A percentile compares a stretch with the other conserved stretches of the same genome.
These are phyloP conservation scores for Drosophila chauvacae DNA, from an alignment of 1,140 invertebrate genomes.

Conservation along the genomic window DNA sequence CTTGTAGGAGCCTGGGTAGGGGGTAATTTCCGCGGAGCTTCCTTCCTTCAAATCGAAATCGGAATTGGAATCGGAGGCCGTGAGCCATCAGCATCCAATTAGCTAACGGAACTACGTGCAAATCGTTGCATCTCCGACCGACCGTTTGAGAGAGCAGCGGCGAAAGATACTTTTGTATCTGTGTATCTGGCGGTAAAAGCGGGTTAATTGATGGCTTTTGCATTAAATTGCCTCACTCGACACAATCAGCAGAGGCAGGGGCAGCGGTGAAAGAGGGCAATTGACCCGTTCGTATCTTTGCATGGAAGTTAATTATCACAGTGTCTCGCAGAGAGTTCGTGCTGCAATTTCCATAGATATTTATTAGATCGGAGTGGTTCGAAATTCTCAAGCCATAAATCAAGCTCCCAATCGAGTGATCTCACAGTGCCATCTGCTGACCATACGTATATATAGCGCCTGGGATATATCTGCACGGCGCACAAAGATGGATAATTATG, in stretches of 20 bases:
- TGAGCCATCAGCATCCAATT: constrained; percentile 66
- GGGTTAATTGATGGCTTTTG: constrained; percentile 83
- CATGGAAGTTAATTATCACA: constrained; percentile 78
- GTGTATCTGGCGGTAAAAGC: constrained; percentile 63
- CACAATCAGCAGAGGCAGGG: constrained; percentile 56
- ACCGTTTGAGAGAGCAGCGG: constrained; percentile 32
- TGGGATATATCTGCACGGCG: constrained; percentile 7
- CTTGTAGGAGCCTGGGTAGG: background rate
- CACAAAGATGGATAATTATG: background rate
- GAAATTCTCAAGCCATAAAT: constrained; percentile 67
- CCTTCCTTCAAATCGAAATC: constrained; percentile 38
- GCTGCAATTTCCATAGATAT: constrained; percentile 76
- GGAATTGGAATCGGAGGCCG: constrained; percentile 21
- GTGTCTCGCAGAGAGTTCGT: constrained; percentile 69
- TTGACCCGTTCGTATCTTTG: constrained; percentile 44
- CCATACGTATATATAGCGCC: constrained; percentile 25
- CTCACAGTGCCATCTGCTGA: constrained; percentile 53
- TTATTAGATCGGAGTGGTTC: constrained; percentile 60
- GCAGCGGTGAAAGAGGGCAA: constrained; percentile 11
- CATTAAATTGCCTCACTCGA: constrained; percentile 79
- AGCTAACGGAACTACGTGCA: constrained; percentile 83
- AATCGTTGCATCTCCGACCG: constrained; percentile 63
- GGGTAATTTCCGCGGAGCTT: constrained; percentile 46
- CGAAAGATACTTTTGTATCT: constrained; percentile 47
- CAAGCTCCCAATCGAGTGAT: constrained; percentile 49